These are phyloP conservation scores for Toxotes chatareus DNA, from an alignment of 2,113 vertebrate genomes.

Conservation along the genomic window DNA sequence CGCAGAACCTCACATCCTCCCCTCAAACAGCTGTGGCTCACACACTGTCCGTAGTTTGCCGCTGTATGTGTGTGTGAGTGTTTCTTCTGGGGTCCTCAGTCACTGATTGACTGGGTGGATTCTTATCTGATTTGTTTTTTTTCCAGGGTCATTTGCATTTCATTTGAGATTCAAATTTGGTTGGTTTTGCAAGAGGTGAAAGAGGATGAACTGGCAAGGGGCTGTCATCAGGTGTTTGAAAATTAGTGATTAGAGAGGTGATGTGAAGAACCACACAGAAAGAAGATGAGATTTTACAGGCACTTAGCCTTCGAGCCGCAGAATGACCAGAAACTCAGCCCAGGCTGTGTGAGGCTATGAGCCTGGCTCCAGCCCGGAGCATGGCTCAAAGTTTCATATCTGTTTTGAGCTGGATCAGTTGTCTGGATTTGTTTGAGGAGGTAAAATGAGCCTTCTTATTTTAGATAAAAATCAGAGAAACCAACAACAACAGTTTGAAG, in stretches of 20 bases:
- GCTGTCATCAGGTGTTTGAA: constrained; percentile 24
- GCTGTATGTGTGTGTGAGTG: neutral
- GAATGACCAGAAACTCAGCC: neutral
- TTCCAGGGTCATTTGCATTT: constrained; percentile 66
- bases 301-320: neutral
- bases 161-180: constrained; percentile 70
- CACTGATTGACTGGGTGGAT: constrained; percentile 53
- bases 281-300: constrained; percentile 15
- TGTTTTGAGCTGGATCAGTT: constrained; percentile 23
- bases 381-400: constrained; percentile 8
- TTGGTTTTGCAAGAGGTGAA: constrained; percentile 26
- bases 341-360: constrained; percentile 1
- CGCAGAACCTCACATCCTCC: constrained; percentile 27
- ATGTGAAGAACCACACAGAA: constrained; percentile 6
- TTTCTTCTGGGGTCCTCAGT: constrained; percentile 20
- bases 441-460: constrained; percentile 26
- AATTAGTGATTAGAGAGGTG: constrained; percentile 23
- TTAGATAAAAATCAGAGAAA: constrained; percentile 9
- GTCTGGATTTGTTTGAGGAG: constrained; percentile 23
- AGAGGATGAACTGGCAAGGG: neutral
- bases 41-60: constrained; percentile 14
- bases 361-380: constrained; percentile 14
- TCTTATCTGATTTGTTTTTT: constrained; percentile 61
- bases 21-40: constrained; percentile 53
- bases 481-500: neutral